Evolutionary conservation across 2,797 vertebrate species (phyloP).

Genomic region (Gorsachius magnificus): DNA sequence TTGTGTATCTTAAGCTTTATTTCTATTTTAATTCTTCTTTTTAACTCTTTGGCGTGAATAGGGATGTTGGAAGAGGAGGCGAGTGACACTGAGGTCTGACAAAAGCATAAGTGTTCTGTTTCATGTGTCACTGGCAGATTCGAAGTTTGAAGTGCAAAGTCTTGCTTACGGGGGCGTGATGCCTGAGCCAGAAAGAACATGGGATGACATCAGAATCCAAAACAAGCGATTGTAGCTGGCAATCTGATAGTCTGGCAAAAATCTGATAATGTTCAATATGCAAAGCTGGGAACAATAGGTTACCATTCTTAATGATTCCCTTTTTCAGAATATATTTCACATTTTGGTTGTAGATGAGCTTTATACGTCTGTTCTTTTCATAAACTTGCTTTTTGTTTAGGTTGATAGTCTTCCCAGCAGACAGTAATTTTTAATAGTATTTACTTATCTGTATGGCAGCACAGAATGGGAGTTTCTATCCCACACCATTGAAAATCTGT

Average conservation of each 20-base stretch:
- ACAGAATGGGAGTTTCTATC: not conserved
- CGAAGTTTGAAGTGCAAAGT: not conserved
- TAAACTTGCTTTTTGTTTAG: not conserved
- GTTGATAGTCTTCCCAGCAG: not conserved
- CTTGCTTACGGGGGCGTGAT: not conserved
- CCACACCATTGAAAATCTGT: not conserved
- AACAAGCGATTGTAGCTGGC: not conserved
- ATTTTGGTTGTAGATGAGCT: not conserved
- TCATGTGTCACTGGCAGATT: not conserved
- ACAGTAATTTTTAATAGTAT: not conserved
- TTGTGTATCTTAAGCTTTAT: not conserved
- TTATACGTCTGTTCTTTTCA: not conserved
- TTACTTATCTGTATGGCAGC: not conserved
- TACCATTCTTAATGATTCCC: not conserved
- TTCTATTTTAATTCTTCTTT: not conserved
- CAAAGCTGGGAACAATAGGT: not conserved
- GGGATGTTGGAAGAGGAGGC: not conserved
- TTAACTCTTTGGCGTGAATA: not conserved
- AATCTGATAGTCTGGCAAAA: not conserved
- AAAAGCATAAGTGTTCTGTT: not conserved
- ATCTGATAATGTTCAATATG: not conserved
- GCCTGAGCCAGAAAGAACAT: not conserved
- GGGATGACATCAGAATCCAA: not conserved
- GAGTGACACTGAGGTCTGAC: not conserved
- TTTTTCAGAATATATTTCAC: not conserved